phyloP scores from a whole-genome alignment of 2,797 vertebrate genomes.

The Calcarius lapponicus region DNA sequence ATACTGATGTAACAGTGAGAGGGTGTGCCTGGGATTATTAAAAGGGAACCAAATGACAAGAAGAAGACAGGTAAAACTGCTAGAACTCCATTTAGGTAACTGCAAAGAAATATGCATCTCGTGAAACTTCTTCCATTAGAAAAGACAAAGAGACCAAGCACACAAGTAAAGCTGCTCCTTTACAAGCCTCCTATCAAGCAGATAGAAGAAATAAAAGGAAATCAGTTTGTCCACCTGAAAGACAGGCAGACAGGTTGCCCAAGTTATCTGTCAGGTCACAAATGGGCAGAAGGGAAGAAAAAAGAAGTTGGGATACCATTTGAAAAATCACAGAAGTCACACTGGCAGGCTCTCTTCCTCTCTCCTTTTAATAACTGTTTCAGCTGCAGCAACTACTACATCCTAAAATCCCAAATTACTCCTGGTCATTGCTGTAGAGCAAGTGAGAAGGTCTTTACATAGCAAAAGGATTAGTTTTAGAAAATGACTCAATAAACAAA shows the following conservation, averaged over 20 bases:
- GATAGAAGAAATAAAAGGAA: background rate
- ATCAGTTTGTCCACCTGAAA: background rate
- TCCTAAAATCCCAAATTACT: conserved; percentile 29
- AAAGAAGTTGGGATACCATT: background rate
- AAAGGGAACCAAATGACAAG: conserved; percentile 37
- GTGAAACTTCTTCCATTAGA: background rate
- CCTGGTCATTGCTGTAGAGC: background rate
- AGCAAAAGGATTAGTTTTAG: conserved; percentile 33
- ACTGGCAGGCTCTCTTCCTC: background rate
- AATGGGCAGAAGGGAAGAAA: background rate
- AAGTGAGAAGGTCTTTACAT: conserved; percentile 37
- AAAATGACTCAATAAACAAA: conserved; percentile 46
- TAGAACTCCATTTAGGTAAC: background rate
- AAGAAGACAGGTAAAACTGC: conserved; percentile 31
- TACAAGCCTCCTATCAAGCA: background rate
- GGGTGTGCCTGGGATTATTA: conserved; percentile 41
- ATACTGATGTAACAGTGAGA: conserved; percentile 12
- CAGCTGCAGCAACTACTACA: conserved; percentile 19
- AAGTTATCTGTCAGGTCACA: background rate
- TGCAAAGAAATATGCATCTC: background rate
- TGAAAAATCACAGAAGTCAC: background rate
- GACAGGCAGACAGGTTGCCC: background rate
- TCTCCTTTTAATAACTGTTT: conserved; percentile 31
- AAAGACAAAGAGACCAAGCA: background rate
- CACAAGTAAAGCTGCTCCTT: background rate